A percentile compares a stretch with the other conserved stretches of the same genome.
These are phyloP conservation scores for Drosophila eugracilis DNA, from an alignment of 1,140 invertebrate genomes.

Conservation along the genomic window DNA sequence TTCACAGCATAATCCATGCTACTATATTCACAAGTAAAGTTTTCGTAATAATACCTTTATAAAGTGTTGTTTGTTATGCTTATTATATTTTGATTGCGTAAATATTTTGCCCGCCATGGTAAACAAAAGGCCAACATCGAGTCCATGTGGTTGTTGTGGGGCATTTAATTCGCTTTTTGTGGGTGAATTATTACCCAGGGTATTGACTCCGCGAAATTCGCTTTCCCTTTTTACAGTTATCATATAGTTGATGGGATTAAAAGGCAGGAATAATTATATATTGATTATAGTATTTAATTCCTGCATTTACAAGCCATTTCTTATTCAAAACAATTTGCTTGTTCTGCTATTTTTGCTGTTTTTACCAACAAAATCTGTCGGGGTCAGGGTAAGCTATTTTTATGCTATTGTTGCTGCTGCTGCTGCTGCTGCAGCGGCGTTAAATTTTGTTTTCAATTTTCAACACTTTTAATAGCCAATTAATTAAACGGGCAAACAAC, in stretches of 20 bases:
- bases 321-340: slow-evolving; percentile 26
- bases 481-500: slow-evolving; percentile 73
- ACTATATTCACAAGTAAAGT: neutral
- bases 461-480: slow-evolving; percentile 81
- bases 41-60: slow-evolving; percentile 15
- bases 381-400: slow-evolving; percentile 54
- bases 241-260: slow-evolving; percentile 7
- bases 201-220: slow-evolving; percentile 12
- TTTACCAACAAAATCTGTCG: slow-evolving; percentile 28
- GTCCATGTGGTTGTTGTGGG: slow-evolving; percentile 10
- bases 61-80: slow-evolving; percentile 22
- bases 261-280: slow-evolving; percentile 14
- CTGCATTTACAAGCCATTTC: slow-evolving; percentile 19
- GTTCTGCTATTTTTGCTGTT: slow-evolving; percentile 25
- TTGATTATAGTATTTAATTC: slow-evolving; percentile 22
- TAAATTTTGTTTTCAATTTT: slow-evolving; percentile 78
- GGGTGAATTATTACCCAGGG: slow-evolving; percentile 6
- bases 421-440: slow-evolving; percentile 36
- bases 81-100: slow-evolving; percentile 19
- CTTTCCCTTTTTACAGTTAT: slow-evolving; percentile 18
- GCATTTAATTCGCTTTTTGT: slow-evolving; percentile 30
- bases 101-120: slow-evolving; percentile 27
- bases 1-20: neutral
- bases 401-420: slow-evolving; percentile 11
- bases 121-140: slow-evolving; percentile 17